Percentiles rank a stretch among this genome's conserved stretches.
Evolutionary conservation across 2,113 vertebrate species (phyloP).

Genomic region (Ciconia maguari): DNA sequence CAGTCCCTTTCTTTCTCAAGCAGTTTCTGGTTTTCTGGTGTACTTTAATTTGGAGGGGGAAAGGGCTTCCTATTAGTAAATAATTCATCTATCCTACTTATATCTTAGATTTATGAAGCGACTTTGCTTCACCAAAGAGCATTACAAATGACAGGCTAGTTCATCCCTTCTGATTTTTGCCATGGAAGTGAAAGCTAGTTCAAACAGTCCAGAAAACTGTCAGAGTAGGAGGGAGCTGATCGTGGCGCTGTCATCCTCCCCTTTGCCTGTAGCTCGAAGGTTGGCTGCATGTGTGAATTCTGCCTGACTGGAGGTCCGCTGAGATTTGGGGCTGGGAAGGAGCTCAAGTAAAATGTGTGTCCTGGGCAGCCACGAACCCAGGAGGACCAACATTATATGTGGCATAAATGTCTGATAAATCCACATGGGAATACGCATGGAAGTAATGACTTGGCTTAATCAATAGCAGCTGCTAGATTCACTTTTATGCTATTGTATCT

Average conservation of each 20-base stretch:
- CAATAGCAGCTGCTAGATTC: constrained; percentile 50
- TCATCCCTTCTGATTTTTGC: constrained; percentile 23
- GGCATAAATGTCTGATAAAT: constrained; percentile 38
- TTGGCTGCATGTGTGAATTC: neutral
- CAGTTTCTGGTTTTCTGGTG: neutral
- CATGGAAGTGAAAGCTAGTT: neutral
- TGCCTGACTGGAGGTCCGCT: neutral
- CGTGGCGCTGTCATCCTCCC: neutral
- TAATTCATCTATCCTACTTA: constrained; percentile 17
- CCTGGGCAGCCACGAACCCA: constrained; percentile 8
- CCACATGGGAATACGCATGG: neutral
- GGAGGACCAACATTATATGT: constrained; percentile 38
- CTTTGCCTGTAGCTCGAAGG: neutral
- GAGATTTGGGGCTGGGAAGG: constrained; percentile 18
- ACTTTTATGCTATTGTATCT: constrained; percentile 26
- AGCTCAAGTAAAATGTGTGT: constrained; percentile 28
- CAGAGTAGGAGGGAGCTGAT: neutral
- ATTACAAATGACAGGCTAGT: constrained; percentile 23
- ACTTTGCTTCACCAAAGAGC: constrained; percentile 24
- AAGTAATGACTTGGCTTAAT: constrained; percentile 52
- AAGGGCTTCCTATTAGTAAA: constrained; percentile 23
- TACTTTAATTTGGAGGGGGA: neutral
- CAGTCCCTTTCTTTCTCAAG: neutral
- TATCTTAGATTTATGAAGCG: constrained; percentile 1
- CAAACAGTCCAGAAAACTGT: neutral